Conservation (phyloP, 2,888 invertebrate species). For the Eulithis prunata region DNA sequence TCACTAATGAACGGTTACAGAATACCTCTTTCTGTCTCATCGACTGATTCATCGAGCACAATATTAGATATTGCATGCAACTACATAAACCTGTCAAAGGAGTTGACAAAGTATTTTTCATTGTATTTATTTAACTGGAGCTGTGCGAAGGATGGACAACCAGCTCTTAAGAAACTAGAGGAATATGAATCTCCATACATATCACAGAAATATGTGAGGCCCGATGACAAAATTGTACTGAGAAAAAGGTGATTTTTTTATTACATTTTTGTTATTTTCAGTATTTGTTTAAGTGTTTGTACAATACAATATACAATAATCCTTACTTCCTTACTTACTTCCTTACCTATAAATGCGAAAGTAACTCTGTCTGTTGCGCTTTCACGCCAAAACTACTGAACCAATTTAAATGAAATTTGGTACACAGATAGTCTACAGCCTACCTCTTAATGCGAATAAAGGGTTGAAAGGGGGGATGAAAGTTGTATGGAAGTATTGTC, state of each 20-base stretch:
- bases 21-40: slow-evolving; percentile 91
- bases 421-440: no score
- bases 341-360: no score
- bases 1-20: slow-evolving; percentile 94
- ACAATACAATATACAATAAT: no score
- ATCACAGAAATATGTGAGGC: slow-evolving; percentile 91
- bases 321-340: no score
- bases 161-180: slow-evolving; percentile 94
- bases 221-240: slow-evolving; percentile 91
- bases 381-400: no score
- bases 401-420: no score
- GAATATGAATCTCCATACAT: slow-evolving; percentile 99
- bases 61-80: slow-evolving; percentile 93
- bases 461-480: no score
- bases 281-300: no score
- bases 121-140: slow-evolving; percentile 93
- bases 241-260: slow-evolving; percentile 88
- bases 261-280: not conserved
- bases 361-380: no score
- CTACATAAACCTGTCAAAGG: slow-evolving; percentile 91
- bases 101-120: slow-evolving; percentile 94
- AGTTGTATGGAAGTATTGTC: no score
- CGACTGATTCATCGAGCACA: slow-evolving; percentile 92
- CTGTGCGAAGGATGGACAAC: slow-evolving; percentile 87
- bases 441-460: no score